These are phyloP conservation scores for Caenorhabditis japonica DNA, from an alignment of 2,888 invertebrate genomes.

Conservation along the genomic window DNA sequence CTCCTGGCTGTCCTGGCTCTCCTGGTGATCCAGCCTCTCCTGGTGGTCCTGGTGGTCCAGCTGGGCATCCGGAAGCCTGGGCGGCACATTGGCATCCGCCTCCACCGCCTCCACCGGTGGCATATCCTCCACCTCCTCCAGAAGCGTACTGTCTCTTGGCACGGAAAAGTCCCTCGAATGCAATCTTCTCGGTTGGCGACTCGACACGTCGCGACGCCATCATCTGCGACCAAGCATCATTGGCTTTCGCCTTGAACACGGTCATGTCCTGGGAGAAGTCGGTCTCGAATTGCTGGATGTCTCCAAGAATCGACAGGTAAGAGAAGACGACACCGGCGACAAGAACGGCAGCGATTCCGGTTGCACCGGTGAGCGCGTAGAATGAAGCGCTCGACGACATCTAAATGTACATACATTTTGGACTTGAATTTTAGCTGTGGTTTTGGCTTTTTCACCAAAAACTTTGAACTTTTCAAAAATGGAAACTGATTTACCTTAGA, in stretches of 20 bases:
- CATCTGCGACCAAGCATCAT: conserved; percentile 61
- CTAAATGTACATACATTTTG: too few species aligned
- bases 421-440: background rate
- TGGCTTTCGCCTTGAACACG: conserved; percentile 42
- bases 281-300: conserved; percentile 45
- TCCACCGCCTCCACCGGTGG: conserved; percentile 29
- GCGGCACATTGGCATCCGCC: conserved; percentile 54
- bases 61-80: conserved; percentile 62
- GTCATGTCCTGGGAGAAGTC: conserved; percentile 46
- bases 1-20: conserved; percentile 41
- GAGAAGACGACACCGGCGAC: conserved; percentile 49
- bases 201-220: conserved; percentile 45
- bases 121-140: conserved; percentile 32
- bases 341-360: conserved; percentile 34
- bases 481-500: conserved; percentile 9
- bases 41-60: conserved; percentile 67
- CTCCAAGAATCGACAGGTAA: conserved; percentile 44
- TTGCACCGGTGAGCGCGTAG: conserved; percentile 40
- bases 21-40: conserved; percentile 53
- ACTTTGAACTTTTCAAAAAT: too few species aligned
- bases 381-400: conserved; percentile 45
- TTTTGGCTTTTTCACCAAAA: background rate
- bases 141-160: conserved; percentile 39
- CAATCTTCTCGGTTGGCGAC: conserved; percentile 41
- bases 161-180: conserved; percentile 52